phyloP scores from a whole-genome alignment of 2,797 vertebrate genomes.

The Tolypeutes matacus region DNA sequence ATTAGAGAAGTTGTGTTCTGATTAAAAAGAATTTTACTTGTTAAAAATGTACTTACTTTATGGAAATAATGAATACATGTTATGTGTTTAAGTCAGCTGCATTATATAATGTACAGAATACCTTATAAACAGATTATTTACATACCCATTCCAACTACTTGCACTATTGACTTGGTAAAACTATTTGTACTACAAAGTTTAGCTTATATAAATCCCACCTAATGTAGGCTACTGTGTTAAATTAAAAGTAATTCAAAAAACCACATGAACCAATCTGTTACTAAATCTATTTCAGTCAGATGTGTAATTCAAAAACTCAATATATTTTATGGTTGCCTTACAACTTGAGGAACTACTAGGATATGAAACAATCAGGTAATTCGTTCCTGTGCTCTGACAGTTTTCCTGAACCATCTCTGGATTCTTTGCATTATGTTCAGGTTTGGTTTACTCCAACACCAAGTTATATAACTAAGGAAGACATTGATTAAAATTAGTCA shows the following conservation, averaged over 20 bases:
- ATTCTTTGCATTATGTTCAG: neutral
- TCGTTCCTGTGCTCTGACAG: neutral
- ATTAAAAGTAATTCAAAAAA: neutral
- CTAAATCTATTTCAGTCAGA: neutral
- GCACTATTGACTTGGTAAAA: neutral
- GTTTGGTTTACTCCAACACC: slow-evolving; percentile 15
- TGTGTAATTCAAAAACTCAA: neutral
- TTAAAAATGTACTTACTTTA: slow-evolving; percentile 34
- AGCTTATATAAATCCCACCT: neutral
- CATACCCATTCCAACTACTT: neutral
- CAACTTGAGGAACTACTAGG: neutral
- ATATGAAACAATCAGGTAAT: neutral
- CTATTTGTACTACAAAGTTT: neutral
- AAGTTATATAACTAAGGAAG: neutral
- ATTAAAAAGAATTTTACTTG: neutral
- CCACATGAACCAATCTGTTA: neutral
- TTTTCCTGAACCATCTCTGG: neutral
- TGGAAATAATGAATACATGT: neutral
- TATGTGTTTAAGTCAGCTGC: neutral
- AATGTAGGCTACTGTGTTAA: neutral
- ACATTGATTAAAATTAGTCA: slow-evolving; percentile 6
- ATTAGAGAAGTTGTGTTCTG: neutral
- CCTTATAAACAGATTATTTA: neutral
- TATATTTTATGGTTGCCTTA: slow-evolving; percentile 23
- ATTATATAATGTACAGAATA: neutral